These are phyloP conservation scores for Phymatocera aterrima DNA, from an alignment of 2,888 invertebrate species.

Conservation along the genomic window DNA sequence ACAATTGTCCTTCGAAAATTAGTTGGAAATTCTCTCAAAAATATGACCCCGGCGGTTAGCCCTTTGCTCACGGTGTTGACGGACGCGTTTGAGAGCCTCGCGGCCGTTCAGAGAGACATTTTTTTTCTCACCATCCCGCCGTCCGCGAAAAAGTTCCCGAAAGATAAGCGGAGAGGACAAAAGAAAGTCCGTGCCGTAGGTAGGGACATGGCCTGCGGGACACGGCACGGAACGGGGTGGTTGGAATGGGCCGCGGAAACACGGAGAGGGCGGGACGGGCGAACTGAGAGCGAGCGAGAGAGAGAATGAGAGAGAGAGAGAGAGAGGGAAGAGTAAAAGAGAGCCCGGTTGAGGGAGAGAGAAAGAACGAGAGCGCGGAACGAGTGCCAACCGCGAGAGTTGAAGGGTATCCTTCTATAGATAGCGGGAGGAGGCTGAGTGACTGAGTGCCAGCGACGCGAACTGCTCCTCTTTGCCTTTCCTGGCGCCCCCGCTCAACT, in stretches of 20 bases:
- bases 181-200: slow-evolving; percentile 54
- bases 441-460: slow-evolving; percentile 51
- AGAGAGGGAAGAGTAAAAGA: slow-evolving; percentile 46
- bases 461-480: slow-evolving; percentile 45
- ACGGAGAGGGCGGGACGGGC: slow-evolving; percentile 71
- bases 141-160: not conserved
- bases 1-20: slow-evolving; percentile 64
- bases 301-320: slow-evolving; percentile 46
- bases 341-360: slow-evolving; percentile 48
- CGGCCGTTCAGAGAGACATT: slow-evolving; percentile 59
- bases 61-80: not conserved
- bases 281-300: slow-evolving; percentile 17
- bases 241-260: slow-evolving; percentile 73
- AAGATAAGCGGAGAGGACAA: slow-evolving; percentile 58
- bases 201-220: slow-evolving; percentile 74
- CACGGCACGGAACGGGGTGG: slow-evolving; percentile 72
- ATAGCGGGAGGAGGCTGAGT: slow-evolving; percentile 57
- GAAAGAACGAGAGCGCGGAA: slow-evolving; percentile 34
- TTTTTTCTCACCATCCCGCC: slow-evolving; percentile 52
- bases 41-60: slow-evolving; percentile 38
- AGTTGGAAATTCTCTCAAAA: slow-evolving; percentile 57
- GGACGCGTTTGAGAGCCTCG: not conserved
- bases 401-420: slow-evolving; percentile 69
- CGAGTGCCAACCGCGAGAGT: slow-evolving; percentile 55
- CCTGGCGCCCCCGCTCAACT: slow-evolving; percentile 8